Evolutionary conservation across 2,888 invertebrate species (phyloP).

Genomic region (Euproctis similis): DNA sequence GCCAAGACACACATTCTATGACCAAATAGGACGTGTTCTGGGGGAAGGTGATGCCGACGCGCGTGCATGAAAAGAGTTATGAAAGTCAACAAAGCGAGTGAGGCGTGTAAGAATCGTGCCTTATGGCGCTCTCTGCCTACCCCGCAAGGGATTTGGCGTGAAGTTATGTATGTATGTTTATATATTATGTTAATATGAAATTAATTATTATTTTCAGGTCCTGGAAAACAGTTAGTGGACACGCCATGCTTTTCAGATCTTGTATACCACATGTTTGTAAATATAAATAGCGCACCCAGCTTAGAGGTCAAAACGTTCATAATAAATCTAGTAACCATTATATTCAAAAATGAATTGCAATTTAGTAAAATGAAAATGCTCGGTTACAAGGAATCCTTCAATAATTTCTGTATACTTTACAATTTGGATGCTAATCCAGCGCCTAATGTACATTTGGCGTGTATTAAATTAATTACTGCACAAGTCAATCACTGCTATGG

Average conservation of each 20-base stretch:
- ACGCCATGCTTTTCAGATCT: constrained; percentile 33
- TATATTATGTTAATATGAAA: not conserved
- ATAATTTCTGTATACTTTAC: constrained; percentile 14
- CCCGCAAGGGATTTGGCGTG: no score
- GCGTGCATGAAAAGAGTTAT: no score
- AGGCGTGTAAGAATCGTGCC: no score
- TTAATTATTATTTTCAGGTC: constrained; percentile 12
- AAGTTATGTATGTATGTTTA: not conserved
- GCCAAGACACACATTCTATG: no score
- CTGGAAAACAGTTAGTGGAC: constrained; percentile 25
- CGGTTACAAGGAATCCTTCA: constrained; percentile 13
- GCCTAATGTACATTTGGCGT: constrained; percentile 20
- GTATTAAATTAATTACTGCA: constrained; percentile 19
- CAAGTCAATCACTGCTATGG: constrained; percentile 29
- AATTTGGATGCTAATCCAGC: constrained; percentile 14
- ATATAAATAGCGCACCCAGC: constrained; percentile 20
- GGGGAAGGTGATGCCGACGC: no score
- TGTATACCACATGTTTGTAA: constrained; percentile 23
- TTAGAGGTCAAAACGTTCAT: constrained; percentile 27
- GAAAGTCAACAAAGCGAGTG: no score
- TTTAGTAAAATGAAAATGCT: constrained; percentile 30
- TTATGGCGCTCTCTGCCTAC: no score
- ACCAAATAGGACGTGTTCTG: no score
- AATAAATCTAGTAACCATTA: constrained; percentile 23
- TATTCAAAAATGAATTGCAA: constrained; percentile 34